Base-by-base conservation (phyloP, 2,888 invertebrate genomes). In the Mythimna vitellina region DNA sequence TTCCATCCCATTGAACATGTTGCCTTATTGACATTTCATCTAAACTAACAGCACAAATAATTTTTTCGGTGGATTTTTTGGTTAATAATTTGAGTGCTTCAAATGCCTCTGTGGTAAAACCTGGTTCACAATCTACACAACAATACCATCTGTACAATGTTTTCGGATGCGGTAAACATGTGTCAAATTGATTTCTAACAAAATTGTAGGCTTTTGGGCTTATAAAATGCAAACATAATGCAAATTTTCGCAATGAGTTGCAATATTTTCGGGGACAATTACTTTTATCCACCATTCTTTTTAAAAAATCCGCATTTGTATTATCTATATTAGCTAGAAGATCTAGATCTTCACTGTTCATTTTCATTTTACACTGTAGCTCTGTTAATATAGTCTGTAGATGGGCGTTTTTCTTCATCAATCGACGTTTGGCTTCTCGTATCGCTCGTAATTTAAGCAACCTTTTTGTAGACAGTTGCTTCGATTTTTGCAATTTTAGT, bases 51-150 rank as follows among this genome's bases (percentile, higher is more conserved):
- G 57, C 57, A 57, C 20, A 6, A 17, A 57, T 32, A 9, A 22
- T 32, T 32, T 57, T 12, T 8, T 20, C 10, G 32, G 10, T 57
- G 5, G 6, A 35, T 35, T 7, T 35, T 35, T 35, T 35, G 35
- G 35, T 35, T 35, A 35, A 35, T 35, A 35, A 35, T 57, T 57
- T 57, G 5, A 32, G 3, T 12, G 10, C 17, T 32, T 32, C 20
- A 57, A 57, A 57, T 20, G 20, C 57, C 5, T 57, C 57, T 57
- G 32, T 32, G 20, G 57, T 57, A 32, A 32, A 57, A 8, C 32
- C 57, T 7, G 57, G 57, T 57, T 57, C 32, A 12, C 20, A 57
- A 20, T 57, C 57, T 32, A 57, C 5, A 57, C 57, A 57, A 57
- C 9, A 57, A 32, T 57, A 57, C 57, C 32, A 57, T 20, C 57